A percentile compares a stretch with the other conserved stretches of the same genome.
These are phyloP conservation scores for Phyllostomus hastatus DNA, from an alignment of 2,113 vertebrate genomes.

Conservation along the genomic window DNA sequence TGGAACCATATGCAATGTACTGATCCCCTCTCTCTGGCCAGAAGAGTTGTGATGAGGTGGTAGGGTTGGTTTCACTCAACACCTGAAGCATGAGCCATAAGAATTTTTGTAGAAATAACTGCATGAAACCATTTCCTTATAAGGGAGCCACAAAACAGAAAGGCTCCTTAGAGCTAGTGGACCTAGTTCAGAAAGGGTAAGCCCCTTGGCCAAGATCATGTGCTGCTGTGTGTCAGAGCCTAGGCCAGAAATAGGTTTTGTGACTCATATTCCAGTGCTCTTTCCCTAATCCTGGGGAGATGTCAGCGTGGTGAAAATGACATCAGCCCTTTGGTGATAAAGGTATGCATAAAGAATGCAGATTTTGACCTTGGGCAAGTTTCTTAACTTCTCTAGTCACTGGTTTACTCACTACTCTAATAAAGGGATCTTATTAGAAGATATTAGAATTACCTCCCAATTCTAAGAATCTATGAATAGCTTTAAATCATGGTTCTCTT, in stretches of 20 bases:
- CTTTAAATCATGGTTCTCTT: slow-evolving; percentile 49
- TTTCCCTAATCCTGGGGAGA: neutral
- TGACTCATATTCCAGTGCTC: neutral
- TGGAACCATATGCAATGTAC: neutral
- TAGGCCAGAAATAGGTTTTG: neutral
- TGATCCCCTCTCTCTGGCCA: neutral
- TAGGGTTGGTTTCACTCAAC: neutral
- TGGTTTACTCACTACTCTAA: neutral
- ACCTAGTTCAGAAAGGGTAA: neutral
- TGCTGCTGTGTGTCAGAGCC: neutral
- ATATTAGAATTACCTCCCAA: slow-evolving; percentile 33
- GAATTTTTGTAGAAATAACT: neutral
- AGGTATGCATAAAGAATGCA: neutral
- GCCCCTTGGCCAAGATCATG: neutral
- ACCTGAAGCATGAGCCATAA: neutral
- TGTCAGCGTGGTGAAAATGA: neutral
- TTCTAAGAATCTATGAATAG: slow-evolving; percentile 60
- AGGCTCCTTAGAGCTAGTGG: neutral
- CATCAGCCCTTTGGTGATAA: neutral
- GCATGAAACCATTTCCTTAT: neutral
- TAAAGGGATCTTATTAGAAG: slow-evolving; percentile 30
- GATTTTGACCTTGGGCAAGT: neutral
- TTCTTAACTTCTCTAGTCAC: neutral
- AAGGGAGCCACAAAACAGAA: neutral
- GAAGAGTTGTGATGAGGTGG: neutral